Conservation (phyloP, 2,888 invertebrate species). For the Scelioninae gen. 2 region DNA sequence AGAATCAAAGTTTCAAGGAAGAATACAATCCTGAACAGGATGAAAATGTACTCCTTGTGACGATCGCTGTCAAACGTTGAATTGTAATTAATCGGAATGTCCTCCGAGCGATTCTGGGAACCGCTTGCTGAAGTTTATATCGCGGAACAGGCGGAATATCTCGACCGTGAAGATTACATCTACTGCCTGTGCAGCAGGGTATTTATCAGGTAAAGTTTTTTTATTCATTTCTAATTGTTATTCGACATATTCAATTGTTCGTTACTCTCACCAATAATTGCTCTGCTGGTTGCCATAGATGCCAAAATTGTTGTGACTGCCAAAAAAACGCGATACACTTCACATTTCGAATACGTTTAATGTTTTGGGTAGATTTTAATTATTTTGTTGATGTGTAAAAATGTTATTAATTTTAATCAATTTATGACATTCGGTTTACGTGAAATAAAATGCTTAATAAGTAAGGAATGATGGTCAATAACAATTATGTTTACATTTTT, state of each 20-base stretch:
- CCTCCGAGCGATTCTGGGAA: slow-evolving; percentile 80
- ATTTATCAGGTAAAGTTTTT: slow-evolving; percentile 79
- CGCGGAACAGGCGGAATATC: slow-evolving; percentile 74
- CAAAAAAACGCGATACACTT: too few relatives aligned
- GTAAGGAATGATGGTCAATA: too few relatives aligned
- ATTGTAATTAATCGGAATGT: slow-evolving; percentile 71
- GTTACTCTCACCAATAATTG: background rate
- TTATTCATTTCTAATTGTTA: background rate
- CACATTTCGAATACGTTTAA: too few relatives aligned
- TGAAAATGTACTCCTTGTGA: slow-evolving; percentile 43
- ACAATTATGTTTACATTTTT: too few relatives aligned
- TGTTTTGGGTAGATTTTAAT: too few relatives aligned
- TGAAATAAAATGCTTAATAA: too few relatives aligned
- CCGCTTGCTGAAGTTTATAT: slow-evolving; percentile 81
- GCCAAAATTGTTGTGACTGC: background rate
- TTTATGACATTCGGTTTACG: too few relatives aligned
- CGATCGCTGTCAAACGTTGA: slow-evolving; percentile 12
- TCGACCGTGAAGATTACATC: slow-evolving; percentile 78
- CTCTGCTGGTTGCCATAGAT: background rate
- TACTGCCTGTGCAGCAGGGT: slow-evolving; percentile 84
- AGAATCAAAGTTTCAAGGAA: background rate
- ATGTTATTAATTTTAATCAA: too few relatives aligned
- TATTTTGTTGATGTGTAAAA: too few relatives aligned
- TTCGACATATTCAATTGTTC: background rate
- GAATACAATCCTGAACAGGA: background rate